Evolutionary conservation across 1,140 invertebrate species (phyloP), one percentile per base, ranked within the genome.

Genomic region (Portunus trituberculatus): DNA sequence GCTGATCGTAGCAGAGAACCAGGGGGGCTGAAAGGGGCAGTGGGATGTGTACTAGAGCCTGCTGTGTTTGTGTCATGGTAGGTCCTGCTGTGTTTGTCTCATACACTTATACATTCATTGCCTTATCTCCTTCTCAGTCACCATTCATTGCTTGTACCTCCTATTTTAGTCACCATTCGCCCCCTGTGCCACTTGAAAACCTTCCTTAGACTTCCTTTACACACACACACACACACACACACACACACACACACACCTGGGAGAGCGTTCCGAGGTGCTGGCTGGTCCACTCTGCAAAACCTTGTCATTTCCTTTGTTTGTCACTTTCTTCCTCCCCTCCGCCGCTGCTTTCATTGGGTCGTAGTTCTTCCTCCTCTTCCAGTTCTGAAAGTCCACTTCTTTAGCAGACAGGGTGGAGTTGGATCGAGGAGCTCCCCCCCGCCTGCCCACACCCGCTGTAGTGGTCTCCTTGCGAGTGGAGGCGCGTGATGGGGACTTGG

Each of bases 301-400:
- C 20, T 59, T 31, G 20, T 95, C 96, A 39, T 91, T 91, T n/a
- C 45, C 29, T 31, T 93, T 95, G 52, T 0, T 59, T 0, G 3
- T 20, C 31, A 95, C 95, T 52, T 98, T 98, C 76, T 97, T 97
- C 96, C 98, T 98, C 45, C 98, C 98, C 96, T 98, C 98, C 12
- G 98, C 98, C 4, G 98, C 98, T 20, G 97, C 97, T 96, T 98
- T 99, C 97, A 99, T 98, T 4, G 98, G 98, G 97, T 99, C 98
- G 97, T 99, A 99, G 96, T 98, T 99, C 96, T 99, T 99, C 94
- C 99, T 97, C 94, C 98, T 97, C 96, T 99, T 99, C 98, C 98
- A 99, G 97, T 99, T 99, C 97, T 98, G 98, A 97, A 99, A 98
- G 96, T 99, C 99, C 84, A 98, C 98, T 97, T 98, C 98, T 96